phyloP scores from a whole-genome alignment of 2,888 invertebrate genomes.

The Phengaris alcon region DNA sequence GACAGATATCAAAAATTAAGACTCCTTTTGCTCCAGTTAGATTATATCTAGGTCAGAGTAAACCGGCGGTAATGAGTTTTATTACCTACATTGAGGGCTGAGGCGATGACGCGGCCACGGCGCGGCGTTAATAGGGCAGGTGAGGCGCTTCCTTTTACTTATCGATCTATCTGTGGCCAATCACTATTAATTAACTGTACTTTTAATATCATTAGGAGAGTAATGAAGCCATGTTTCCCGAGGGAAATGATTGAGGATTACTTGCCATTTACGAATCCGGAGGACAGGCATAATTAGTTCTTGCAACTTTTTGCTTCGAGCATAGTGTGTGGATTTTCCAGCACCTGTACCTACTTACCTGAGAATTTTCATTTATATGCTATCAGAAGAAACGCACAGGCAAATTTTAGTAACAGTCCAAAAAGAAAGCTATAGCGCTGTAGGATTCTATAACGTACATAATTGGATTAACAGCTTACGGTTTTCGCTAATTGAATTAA shows the following conservation, averaged over 20 bases:
- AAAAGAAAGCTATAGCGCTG: not conserved
- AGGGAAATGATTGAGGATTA: not conserved
- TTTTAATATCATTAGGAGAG: conserved; percentile 23
- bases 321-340: not conserved
- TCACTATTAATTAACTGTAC: conserved; percentile 21
- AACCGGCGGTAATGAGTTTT: not conserved
- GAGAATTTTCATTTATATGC: no score
- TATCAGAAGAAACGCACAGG: no score
- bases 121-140: conserved; percentile 6
- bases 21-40: not conserved
- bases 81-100: not conserved
- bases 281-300: not conserved
- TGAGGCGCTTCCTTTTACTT: conserved; percentile 6
- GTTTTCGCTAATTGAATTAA: not conserved
- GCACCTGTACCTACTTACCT: no score
- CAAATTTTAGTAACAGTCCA: no score
- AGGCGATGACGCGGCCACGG: not conserved
- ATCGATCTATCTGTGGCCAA: conserved; percentile 22
- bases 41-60: conserved; percentile 3
- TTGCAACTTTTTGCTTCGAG: not conserved
- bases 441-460: conserved; percentile 26
- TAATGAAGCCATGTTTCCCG: not conserved
- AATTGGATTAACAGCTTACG: conserved; percentile 34
- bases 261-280: not conserved
- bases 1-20: not conserved